Percentiles rank a stretch among this genome's conserved stretches.
Evolutionary conservation across 1,140 invertebrate species (phyloP).

Genomic region (Orussus abietinus): DNA sequence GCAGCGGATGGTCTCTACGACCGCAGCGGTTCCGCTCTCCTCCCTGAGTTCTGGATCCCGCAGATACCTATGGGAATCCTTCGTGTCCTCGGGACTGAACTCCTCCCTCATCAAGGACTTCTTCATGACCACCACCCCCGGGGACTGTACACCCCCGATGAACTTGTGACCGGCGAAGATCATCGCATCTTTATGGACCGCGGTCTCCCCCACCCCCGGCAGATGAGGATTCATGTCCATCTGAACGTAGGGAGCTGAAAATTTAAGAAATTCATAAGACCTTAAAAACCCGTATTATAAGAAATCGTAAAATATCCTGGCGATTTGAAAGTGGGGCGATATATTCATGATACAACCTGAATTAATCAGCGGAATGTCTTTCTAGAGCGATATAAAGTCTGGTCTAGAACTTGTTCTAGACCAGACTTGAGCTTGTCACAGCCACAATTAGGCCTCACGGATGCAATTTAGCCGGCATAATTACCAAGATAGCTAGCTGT

Average conservation of each 20-base stretch:
- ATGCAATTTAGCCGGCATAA: too few relatives aligned
- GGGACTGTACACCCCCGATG: conserved; percentile 83
- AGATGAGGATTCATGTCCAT: conserved; percentile 85
- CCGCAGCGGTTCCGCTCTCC: conserved; percentile 80
- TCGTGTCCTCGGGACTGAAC: conserved; percentile 41
- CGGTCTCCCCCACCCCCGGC: conserved; percentile 61
- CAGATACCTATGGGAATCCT: conserved; percentile 46
- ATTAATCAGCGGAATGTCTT: too few relatives aligned
- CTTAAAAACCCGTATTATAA: too few relatives aligned
- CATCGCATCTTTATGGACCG: conserved; percentile 82
- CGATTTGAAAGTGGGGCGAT: too few relatives aligned
- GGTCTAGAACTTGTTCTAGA: too few relatives aligned
- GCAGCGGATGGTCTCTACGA: conserved; percentile 79
- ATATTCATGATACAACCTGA: too few relatives aligned
- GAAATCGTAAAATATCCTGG: too few relatives aligned
- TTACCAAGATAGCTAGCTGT: too few relatives aligned
- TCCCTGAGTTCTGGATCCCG: conserved; percentile 63
- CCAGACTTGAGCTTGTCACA: too few relatives aligned
- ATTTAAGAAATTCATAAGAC: too few relatives aligned
- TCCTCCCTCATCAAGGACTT: conserved; percentile 53
- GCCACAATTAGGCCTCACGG: too few relatives aligned
- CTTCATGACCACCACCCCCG: conserved; percentile 62
- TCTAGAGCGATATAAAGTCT: too few relatives aligned
- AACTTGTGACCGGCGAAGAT: conserved; percentile 92
- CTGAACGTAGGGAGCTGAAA: conserved; percentile 69